Evolutionary conservation across 2,113 vertebrate genomes (phyloP), one percentile per base, ranked within the genome.

Genomic region (Chelonoidis abingdonii): DNA sequence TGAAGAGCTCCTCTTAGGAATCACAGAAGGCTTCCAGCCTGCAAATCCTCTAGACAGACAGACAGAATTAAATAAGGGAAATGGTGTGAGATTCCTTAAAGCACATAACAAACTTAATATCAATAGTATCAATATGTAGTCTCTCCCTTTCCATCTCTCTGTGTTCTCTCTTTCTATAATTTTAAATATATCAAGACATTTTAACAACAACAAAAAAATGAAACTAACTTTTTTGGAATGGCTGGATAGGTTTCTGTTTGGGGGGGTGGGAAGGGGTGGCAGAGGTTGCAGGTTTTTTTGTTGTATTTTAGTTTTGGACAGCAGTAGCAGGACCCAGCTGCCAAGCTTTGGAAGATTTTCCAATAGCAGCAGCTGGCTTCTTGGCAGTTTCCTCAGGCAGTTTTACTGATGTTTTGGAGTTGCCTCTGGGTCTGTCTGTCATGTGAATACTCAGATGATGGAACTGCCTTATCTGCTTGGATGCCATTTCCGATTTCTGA

Each of bases 341-440:
- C 79, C 1, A 92, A 88, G 87, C 90, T 88, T 90, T 93, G 94
- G 93, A 95, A 94, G 87, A 96, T 95, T 97, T 97, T 96, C 91
- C 56, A 84, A 76, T 17, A 95, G 95, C 82, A 97, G 97, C 96
- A 98, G 96, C 96, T 97, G 96, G 88, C 81, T 94, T 44, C 88
- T 92, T 97, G 95, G 95, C 96, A 97, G 94, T 69, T 80, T 97
- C 94, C 93, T 97, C 93, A 38, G 95, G 96, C 97, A 69, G 84
- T 95, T 96, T 85, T 93, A 89, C 91, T 93, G 85, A 94, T 91
- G 88, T 84, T 94, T 92, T 96, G 52, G 82, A 97, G 90, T 84
- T 96, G 93, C 94, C 93, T 91, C 93, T 89, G 75, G 84, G 86
- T 93, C 52, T 75, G 54, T 65, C 84, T 94, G 54, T 94, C 93